These are phyloP conservation scores for Limnephilus auricula DNA, from an alignment of 2,888 invertebrate genomes.

Conservation along the genomic window DNA sequence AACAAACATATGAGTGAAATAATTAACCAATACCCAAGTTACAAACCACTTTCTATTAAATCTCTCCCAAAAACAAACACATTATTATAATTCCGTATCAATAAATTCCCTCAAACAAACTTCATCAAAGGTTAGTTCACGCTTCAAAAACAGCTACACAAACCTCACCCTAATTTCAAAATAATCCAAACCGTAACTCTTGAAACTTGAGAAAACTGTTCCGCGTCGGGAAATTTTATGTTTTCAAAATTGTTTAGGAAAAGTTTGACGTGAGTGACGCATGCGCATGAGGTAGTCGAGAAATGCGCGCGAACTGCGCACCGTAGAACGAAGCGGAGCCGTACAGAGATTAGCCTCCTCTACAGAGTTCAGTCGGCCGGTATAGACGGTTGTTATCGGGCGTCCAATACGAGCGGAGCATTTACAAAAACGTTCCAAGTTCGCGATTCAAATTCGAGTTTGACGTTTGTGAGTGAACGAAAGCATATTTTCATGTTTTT, in stretches of 20 bases:
- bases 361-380: constrained; percentile 21
- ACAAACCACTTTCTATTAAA: background rate
- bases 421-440: background rate
- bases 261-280: constrained; percentile 34
- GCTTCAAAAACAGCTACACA: background rate
- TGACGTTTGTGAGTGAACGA: constrained; percentile 43
- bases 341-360: background rate
- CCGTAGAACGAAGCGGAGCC: background rate
- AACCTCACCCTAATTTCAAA: background rate
- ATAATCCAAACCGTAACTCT: background rate
- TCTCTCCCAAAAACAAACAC: background rate
- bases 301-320: constrained; percentile 35
- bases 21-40: background rate
- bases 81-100: background rate
- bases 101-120: background rate
- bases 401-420: background rate
- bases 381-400: constrained; percentile 25
- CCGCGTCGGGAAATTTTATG: background rate
- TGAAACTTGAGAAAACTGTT: background rate
- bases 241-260: background rate
- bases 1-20: background rate
- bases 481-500: background rate
- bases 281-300: background rate
- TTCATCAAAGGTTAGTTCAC: background rate
- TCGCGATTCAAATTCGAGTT: constrained; percentile 26